Conservation (phyloP, 2,113 vertebrate genomes). For the Platysteira castanea region DNA sequence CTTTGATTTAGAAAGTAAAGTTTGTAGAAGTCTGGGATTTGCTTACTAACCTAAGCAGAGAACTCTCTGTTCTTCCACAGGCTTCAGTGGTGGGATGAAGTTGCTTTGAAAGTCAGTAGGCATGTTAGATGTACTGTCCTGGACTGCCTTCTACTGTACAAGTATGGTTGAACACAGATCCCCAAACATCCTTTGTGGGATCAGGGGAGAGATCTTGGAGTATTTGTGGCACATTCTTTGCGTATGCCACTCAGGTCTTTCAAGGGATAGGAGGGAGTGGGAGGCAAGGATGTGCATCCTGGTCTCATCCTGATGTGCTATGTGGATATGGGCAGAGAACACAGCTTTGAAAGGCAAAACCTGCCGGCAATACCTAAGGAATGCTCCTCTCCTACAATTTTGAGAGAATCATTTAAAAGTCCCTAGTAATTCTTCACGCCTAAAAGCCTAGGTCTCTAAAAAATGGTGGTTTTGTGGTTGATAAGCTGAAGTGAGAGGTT, state of each 20-base stretch:
- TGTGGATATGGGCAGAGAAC: not conserved
- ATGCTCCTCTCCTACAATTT: not conserved
- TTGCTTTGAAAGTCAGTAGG: not conserved
- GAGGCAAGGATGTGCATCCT: accelerated
- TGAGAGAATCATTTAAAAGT: not conserved
- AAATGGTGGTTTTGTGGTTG: not conserved
- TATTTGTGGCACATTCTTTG: not conserved
- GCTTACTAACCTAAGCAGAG: not conserved
- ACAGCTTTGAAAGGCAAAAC: not conserved
- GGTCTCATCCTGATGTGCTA: not conserved
- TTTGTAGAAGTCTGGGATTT: not conserved
- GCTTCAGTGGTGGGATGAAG: not conserved
- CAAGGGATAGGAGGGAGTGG: not conserved
- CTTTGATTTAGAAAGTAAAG: not conserved
- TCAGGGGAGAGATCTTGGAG: not conserved
- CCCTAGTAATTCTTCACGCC: not conserved
- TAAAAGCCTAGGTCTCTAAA: not conserved
- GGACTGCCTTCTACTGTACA: not conserved
- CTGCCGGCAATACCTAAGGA: not conserved
- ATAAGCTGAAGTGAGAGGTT: not conserved
- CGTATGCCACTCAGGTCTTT: not conserved
- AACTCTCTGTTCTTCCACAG: not conserved
- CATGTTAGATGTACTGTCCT: not conserved
- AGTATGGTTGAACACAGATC: not conserved
- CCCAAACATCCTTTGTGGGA: accelerated